Evolutionary conservation across 2,888 invertebrate genomes (phyloP).

Genomic region (Parascotia fuliginaria): DNA sequence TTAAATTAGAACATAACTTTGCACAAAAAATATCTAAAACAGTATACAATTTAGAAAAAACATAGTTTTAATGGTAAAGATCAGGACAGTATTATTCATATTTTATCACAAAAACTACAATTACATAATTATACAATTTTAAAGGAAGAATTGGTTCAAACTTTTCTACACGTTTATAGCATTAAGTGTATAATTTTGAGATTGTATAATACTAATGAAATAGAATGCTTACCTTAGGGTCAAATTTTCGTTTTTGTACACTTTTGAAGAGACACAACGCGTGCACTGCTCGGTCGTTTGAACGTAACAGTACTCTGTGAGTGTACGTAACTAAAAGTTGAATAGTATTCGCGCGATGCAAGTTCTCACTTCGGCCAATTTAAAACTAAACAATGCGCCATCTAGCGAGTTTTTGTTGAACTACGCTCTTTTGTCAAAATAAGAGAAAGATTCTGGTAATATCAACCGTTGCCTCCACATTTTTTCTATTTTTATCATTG

Average conservation of each 20-base stretch:
- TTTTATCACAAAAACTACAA: conserved; percentile 5
- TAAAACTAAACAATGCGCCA: conserved; percentile 1
- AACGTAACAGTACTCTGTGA: too few relatives aligned
- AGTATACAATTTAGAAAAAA: neutral
- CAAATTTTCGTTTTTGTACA: conserved; percentile 1
- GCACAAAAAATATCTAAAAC: neutral
- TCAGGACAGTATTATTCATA: conserved; percentile 4
- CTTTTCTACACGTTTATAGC: neutral
- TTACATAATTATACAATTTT: conserved; percentile 4
- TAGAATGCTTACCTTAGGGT: conserved; percentile 3
- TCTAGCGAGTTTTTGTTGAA: conserved; percentile 2
- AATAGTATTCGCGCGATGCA: neutral
- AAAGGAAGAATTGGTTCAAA: neutral
- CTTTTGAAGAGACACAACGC: conserved; percentile 1
- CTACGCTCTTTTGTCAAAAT: neutral
- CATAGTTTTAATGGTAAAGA: conserved; percentile 2
- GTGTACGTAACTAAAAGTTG: conserved; percentile 1
- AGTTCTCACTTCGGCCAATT: neutral
- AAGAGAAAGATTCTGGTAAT: conserved; percentile 1
- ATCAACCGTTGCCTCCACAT: neutral
- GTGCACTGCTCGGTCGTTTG: conserved; percentile 1
- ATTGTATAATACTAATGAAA: conserved; percentile 4
- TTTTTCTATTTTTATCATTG: too few relatives aligned
- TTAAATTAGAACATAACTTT: neutral
- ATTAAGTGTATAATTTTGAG: conserved; percentile 3